These are phyloP conservation scores for Malurus alboscapulatus DNA, from an alignment of 2,113 vertebrate species.

Conservation along the genomic window DNA sequence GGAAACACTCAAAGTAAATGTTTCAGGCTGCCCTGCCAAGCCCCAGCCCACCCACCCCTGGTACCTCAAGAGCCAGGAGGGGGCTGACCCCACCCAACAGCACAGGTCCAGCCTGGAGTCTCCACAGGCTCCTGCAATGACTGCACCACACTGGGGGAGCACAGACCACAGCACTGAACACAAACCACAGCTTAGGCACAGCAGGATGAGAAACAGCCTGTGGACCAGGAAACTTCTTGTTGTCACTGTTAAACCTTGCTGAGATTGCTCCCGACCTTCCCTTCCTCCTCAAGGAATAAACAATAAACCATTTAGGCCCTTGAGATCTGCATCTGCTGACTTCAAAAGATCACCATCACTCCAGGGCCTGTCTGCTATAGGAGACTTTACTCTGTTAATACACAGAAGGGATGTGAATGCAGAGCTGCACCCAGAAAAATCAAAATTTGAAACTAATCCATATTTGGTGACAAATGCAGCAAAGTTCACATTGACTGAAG, in stretches of 20 bases:
- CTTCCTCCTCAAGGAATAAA: background rate
- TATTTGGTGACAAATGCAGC: background rate
- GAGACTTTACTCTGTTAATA: background rate
- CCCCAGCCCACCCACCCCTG: background rate
- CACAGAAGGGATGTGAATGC: fast-evolving
- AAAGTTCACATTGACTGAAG: background rate
- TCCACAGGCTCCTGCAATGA: fast-evolving
- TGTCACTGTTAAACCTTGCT: background rate
- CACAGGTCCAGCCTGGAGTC: background rate
- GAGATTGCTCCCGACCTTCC: background rate
- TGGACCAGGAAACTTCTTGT: background rate
- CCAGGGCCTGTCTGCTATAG: background rate
- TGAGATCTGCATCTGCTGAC: background rate
- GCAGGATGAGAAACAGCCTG: background rate
- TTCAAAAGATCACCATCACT: background rate
- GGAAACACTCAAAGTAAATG: background rate
- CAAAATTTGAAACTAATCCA: background rate
- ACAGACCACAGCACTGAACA: background rate
- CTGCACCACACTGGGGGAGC: no score
- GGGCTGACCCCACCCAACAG: background rate
- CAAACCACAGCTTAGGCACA: background rate
- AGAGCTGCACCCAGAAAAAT: background rate
- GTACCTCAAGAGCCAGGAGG: fast-evolving
- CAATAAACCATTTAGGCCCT: background rate
- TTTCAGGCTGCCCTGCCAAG: background rate